phyloP scores from a whole-genome alignment of 2,888 invertebrate species.

The Ichneumoninae sp. region DNA sequence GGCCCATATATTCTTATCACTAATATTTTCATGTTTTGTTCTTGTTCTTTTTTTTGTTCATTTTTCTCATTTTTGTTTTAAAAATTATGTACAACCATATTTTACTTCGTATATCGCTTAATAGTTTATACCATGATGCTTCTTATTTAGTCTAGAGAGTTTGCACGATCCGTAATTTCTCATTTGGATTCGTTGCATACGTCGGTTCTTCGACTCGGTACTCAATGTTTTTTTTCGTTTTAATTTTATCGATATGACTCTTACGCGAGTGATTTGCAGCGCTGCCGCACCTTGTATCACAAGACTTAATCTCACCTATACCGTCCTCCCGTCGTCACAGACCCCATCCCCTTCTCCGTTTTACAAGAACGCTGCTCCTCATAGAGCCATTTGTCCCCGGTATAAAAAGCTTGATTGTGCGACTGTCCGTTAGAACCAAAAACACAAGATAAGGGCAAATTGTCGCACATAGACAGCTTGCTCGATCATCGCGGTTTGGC shows the following conservation, averaged over 20 bases:
- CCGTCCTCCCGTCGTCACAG: slow-evolving; percentile 23
- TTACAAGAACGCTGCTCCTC: slow-evolving; percentile 29
- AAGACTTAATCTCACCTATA: slow-evolving; percentile 39
- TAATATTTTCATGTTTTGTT: slow-evolving; percentile 48
- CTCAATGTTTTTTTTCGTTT: slow-evolving; percentile 17
- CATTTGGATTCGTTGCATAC: slow-evolving; percentile 46
- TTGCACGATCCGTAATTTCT: slow-evolving; percentile 51
- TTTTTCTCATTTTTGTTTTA: slow-evolving; percentile 42
- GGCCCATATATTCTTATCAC: slow-evolving; percentile 49
- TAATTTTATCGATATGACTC: slow-evolving; percentile 64
- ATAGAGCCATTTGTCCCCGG: slow-evolving; percentile 42
- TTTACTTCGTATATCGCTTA: slow-evolving; percentile 47
- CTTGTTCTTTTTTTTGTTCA: slow-evolving; percentile 28
- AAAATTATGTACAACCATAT: slow-evolving; percentile 65
- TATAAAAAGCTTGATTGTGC: slow-evolving; percentile 6
- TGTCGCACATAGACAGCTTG: slow-evolving; percentile 6
- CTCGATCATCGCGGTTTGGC: slow-evolving; percentile 15
- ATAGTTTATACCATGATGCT: slow-evolving; percentile 49
- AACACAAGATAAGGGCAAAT: neutral
- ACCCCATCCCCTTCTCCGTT: slow-evolving; percentile 27
- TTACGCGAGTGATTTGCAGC: slow-evolving; percentile 48
- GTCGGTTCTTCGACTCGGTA: slow-evolving; percentile 25
- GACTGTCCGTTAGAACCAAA: slow-evolving; percentile 15
- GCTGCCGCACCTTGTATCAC: slow-evolving; percentile 25
- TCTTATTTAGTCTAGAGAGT: slow-evolving; percentile 47